These are phyloP conservation scores for Gonioctena quinquepunctata DNA, from an alignment of 1,140 invertebrate species.

Conservation along the genomic window DNA sequence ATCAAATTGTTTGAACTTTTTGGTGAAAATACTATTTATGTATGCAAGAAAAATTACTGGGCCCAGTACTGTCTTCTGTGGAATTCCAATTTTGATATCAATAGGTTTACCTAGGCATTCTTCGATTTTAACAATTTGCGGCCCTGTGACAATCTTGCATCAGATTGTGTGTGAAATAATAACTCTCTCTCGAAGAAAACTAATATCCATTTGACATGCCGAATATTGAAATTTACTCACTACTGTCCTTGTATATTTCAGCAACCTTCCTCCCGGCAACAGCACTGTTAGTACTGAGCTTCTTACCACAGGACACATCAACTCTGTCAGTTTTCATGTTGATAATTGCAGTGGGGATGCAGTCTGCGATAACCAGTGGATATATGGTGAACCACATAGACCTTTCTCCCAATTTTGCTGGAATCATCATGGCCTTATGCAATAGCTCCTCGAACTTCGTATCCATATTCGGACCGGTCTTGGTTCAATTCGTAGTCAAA, in stretches of 20 bases:
- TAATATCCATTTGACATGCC: background rate
- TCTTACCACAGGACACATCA: constrained; percentile 58
- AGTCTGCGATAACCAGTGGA: constrained; percentile 75
- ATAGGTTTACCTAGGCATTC: no score
- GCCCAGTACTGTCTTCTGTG: no score
- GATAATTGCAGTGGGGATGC: constrained; percentile 72
- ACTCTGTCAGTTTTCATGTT: constrained; percentile 66
- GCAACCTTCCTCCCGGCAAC: constrained; percentile 64
- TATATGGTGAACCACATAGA: constrained; percentile 72
- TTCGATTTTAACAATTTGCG: no score
- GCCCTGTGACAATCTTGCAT: no score
- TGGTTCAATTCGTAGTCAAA: constrained; percentile 66
- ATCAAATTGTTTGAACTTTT: no score
- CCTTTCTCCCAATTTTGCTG: constrained; percentile 72
- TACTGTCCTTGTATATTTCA: constrained; percentile 34
- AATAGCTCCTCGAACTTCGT: constrained; percentile 76
- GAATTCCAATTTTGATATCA: no score
- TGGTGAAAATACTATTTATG: no score
- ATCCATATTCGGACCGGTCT: constrained; percentile 70
- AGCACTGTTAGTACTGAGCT: constrained; percentile 66
- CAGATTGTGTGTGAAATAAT: no score
- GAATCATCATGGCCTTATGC: constrained; percentile 76
- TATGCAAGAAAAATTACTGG: no score
- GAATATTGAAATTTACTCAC: no score
- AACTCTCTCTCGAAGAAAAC: no score